Percentiles rank a stretch among this genome's conserved stretches.
Conservation (phyloP, 1,140 invertebrate species). For the Platorchestia sp. region DNA sequence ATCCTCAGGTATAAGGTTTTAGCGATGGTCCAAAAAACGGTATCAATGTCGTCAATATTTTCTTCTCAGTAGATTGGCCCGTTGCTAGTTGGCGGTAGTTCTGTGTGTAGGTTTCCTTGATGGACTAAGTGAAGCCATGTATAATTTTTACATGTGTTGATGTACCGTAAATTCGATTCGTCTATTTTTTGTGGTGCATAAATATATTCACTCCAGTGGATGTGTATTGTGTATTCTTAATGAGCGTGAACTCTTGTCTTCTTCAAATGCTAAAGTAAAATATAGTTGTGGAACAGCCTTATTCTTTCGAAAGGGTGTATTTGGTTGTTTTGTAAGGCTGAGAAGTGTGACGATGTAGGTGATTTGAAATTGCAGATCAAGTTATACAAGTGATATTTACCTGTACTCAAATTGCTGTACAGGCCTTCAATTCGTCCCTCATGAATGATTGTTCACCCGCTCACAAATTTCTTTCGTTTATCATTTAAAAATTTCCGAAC, state of each 20-base stretch:
- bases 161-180: too few relatives aligned
- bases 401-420: too few relatives aligned
- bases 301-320: not conserved
- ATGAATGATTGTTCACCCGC: not conserved
- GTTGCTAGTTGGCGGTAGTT: not conserved
- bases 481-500: not conserved
- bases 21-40: too few relatives aligned
- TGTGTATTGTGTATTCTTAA: not conserved
- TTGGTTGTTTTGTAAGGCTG: not conserved
- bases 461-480: not conserved
- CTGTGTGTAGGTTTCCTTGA: not conserved
- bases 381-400: too few relatives aligned
- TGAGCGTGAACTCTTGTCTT: not conserved
- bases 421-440: not conserved
- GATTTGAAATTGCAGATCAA: not conserved
- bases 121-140: not conserved
- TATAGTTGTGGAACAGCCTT: too few relatives aligned
- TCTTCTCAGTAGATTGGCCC: too few relatives aligned
- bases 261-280: too few relatives aligned
- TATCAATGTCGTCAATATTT: too few relatives aligned
- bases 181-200: too few relatives aligned
- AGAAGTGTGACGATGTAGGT: not conserved
- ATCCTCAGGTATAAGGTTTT: too few relatives aligned
- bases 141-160: not conserved
- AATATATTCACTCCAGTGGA: not conserved